Evolutionary conservation across 2,113 vertebrate genomes (phyloP).

Genomic region (Merops nubicus): DNA sequence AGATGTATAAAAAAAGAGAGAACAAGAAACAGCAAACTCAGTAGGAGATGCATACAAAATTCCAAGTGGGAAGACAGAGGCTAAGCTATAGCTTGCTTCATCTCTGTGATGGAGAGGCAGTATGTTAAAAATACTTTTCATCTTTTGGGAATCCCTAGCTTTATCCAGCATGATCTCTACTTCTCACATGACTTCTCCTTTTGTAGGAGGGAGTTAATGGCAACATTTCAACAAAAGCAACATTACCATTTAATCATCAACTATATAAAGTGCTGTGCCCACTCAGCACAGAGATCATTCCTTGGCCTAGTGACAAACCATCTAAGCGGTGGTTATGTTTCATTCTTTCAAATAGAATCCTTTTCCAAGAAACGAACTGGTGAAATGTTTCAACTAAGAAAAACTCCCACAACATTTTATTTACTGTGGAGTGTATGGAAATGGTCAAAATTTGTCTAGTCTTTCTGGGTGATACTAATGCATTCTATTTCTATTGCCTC

Average conservation of each 20-base stretch:
- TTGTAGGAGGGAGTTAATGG: too few species aligned
- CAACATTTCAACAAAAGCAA: too few species aligned
- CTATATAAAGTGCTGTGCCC: constrained; percentile 2
- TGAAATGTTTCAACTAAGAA: not conserved
- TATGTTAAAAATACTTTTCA: not conserved
- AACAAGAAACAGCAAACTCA: not conserved
- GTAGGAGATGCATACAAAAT: not conserved
- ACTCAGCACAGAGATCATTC: not conserved
- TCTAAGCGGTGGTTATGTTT: not conserved
- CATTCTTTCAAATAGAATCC: constrained; percentile 12
- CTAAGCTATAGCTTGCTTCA: not conserved
- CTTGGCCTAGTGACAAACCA: constrained; percentile 6
- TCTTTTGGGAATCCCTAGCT: not conserved
- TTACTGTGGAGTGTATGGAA: not conserved
- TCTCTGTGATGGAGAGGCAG: not conserved
- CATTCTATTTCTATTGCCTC: not conserved
- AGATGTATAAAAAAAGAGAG: not conserved
- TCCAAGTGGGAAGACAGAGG: not conserved
- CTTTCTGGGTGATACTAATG: not conserved
- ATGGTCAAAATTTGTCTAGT: not conserved
- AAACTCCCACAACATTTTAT: not conserved
- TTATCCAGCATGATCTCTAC: not conserved
- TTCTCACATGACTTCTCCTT: not conserved
- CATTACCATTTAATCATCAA: constrained; percentile 27
- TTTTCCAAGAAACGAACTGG: not conserved